Evolutionary conservation across 37 sponge, comb jelly and placozoan species (phyloP), one percentile per base, ranked within the genome.

Genomic region (Petrosia ficiformis): DNA sequence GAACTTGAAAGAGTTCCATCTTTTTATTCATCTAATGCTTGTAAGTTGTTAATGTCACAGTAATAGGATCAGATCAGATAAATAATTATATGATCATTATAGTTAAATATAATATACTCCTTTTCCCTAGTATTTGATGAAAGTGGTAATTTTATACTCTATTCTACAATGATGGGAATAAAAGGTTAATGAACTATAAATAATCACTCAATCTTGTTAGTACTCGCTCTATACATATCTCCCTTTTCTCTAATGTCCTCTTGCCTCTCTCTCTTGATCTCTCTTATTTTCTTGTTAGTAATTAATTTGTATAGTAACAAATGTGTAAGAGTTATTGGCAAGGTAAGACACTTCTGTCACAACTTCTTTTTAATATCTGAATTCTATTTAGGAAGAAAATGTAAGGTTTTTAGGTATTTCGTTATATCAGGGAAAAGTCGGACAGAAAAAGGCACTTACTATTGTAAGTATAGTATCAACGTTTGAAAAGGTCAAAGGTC

Each of bases 111-210:
- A 29, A 38, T 37, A 56, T 2, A 21, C 57, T 77, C 34, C 26
- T 38, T 35, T 33, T 82, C n/a, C n/a, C 31, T 72, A 86, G 92
- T 92, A 35, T 97, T 97, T 94, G 98, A 97, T 84, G 93, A 92
- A 16, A 92, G 77, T 56, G 84, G 93, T 4, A 64, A 85, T 29
- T 87, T 97, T 48, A 68, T 97, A 21, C 39, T 97, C 52, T 97
- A 87, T 52, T 72, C 98, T 8, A 92, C 84, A 25, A 77, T 97
- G 82, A 78, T 97, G 29, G 98, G 98, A 40, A 84, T 97, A 40
- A 97, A 97, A 89, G 88, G 92, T 91, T 43, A 67, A 56, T 33
- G 2, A 28, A 2, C 1, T 3, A 11, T 2, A 8, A 48, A 48
- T 48, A 48, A 19, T 48, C 54, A 48, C 54, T 19, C 14, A 14